A percentile compares a stretch with the other conserved stretches of the same genome.
Conservation (phyloP, 2,888 invertebrate species). For the Mechanitis messenoides region DNA sequence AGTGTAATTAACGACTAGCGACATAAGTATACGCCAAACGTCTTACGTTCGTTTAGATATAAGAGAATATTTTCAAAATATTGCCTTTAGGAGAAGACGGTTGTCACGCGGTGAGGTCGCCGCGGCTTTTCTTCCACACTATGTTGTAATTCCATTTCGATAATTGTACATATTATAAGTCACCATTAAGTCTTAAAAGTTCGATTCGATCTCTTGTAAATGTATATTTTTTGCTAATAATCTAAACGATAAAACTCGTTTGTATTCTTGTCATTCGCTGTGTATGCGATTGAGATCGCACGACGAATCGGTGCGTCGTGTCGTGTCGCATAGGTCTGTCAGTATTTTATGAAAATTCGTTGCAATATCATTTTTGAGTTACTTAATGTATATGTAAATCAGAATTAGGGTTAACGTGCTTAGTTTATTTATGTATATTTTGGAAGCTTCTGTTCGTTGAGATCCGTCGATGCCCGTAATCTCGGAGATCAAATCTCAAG, state of each 20-base stretch:
- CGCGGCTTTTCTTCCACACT: constrained; percentile 70
- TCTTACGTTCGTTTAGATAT: constrained; percentile 71
- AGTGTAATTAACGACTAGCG: constrained; percentile 74
- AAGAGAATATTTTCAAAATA: constrained; percentile 75
- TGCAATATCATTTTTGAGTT: constrained; percentile 69
- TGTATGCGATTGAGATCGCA: constrained; percentile 18
- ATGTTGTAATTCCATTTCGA: constrained; percentile 74
- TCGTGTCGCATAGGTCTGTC: constrained; percentile 31
- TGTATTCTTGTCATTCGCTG: constrained; percentile 30
- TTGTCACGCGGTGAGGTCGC: constrained; percentile 42
- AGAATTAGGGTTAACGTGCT: constrained; percentile 58
- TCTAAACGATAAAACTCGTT: constrained; percentile 36
- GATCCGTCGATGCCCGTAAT: constrained; percentile 64
- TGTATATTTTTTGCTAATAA: constrained; percentile 73
- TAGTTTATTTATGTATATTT: constrained; percentile 71
- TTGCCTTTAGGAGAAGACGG: constrained; percentile 71
- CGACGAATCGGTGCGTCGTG: constrained; percentile 13
- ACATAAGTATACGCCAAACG: constrained; percentile 77
- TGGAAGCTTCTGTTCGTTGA: constrained; percentile 51
- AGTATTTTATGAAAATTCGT: constrained; percentile 59
- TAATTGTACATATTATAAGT: constrained; percentile 72
- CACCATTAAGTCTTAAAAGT: constrained; percentile 71
- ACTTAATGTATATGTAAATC: constrained; percentile 70
- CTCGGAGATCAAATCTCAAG: constrained; percentile 73
- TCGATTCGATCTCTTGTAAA: constrained; percentile 77